A percentile compares a stretch with the other conserved stretches of the same genome.
Evolutionary conservation across 2,888 invertebrate genomes (phyloP).

Genomic region (Parelbella ahira): DNA sequence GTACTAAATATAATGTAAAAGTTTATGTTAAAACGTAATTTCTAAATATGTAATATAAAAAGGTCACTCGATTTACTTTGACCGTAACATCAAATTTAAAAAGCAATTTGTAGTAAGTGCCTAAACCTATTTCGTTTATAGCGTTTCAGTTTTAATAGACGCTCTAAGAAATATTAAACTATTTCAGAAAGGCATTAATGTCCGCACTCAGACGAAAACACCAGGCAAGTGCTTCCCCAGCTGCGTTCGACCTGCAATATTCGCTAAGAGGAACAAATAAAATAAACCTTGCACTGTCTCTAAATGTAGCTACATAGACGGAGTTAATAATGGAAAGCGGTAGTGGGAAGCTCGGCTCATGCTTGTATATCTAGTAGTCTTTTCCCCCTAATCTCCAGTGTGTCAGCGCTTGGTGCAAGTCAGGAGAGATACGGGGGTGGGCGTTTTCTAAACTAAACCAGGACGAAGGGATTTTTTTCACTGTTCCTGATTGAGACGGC

Average conservation of each 20-base stretch:
- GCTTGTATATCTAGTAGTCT: conserved; percentile 55
- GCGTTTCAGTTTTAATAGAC: conserved; percentile 18
- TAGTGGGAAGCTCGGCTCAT: conserved; percentile 60
- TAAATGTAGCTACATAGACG: conserved; percentile 68
- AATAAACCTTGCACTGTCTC: conserved; percentile 50
- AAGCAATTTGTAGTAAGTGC: conserved; percentile 4
- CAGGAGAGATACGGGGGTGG: conserved; percentile 26
- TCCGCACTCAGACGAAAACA: conserved; percentile 29
- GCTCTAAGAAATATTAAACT: conserved; percentile 14
- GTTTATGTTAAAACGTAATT: no score
- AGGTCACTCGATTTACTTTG: no score
- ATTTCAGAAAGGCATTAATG: conserved; percentile 15
- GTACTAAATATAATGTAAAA: no score
- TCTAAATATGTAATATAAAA: no score
- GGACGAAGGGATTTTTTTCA: no score
- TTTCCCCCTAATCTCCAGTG: conserved; percentile 60
- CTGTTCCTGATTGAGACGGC: no score
- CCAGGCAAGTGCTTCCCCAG: conserved; percentile 24
- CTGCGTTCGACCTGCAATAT: conserved; percentile 28
- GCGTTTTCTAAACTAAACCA: no score
- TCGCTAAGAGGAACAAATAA: conserved; percentile 25
- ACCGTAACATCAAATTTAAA: no score
- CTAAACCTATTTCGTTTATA: conserved; percentile 16
- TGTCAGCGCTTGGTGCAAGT: conserved; percentile 38
- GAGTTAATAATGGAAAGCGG: conserved; percentile 69